Percentiles rank a stretch among this genome's conserved stretches.
Conservation (phyloP, 2,797 vertebrate species). For the Pipistrellus pipistrellus region DNA sequence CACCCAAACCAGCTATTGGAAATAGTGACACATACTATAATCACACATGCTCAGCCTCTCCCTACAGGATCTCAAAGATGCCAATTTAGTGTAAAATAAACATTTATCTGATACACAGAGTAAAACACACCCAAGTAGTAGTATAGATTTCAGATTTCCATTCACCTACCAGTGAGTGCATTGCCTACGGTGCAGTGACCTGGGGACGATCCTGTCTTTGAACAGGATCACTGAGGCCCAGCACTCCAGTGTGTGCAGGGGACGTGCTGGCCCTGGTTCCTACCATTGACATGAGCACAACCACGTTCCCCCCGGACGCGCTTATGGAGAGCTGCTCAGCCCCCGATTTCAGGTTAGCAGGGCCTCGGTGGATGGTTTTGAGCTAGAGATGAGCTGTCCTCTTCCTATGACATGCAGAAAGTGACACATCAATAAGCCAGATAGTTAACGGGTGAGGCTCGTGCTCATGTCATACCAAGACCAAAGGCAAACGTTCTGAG, state of each 20-base stretch:
- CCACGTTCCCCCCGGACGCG: neutral
- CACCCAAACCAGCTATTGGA: neutral
- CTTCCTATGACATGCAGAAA: neutral
- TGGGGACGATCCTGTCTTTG: neutral
- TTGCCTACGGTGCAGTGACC: neutral
- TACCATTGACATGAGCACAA: neutral
- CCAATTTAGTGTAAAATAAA: neutral
- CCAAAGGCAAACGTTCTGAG: neutral
- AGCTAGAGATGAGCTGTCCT: neutral
- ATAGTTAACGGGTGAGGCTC: neutral
- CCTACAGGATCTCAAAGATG: conserved; percentile 19
- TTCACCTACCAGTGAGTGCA: neutral
- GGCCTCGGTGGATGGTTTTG: neutral
- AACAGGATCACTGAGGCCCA: neutral
- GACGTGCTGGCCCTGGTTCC: neutral
- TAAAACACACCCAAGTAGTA: neutral
- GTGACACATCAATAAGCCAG: neutral
- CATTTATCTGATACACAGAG: neutral
- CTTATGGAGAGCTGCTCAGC: too few relatives aligned
- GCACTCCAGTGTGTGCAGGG: neutral
- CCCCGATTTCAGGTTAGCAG: neutral
- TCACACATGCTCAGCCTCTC: neutral
- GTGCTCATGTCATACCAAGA: neutral
- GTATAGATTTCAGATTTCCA: conserved; percentile 16
- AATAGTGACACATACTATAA: neutral